These are phyloP conservation scores for Helicorthomorpha holstii DNA, from an alignment of 1,140 invertebrate genomes.

Conservation along the genomic window DNA sequence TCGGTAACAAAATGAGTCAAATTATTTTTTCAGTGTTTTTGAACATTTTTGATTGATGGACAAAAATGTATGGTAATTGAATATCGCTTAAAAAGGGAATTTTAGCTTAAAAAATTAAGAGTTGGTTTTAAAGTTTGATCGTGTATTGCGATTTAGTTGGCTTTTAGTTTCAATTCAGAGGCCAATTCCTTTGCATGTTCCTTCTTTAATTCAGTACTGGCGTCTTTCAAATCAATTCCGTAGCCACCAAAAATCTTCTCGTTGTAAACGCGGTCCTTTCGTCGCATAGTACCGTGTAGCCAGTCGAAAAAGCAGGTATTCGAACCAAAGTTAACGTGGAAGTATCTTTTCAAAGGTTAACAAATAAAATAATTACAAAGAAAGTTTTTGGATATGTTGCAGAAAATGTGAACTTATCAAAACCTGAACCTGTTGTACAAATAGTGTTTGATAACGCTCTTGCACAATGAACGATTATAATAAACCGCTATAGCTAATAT, in stretches of 20 bases:
- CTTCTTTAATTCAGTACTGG: conserved; percentile 14
- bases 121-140: too few relatives aligned
- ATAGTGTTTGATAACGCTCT: too few relatives aligned
- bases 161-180: background rate
- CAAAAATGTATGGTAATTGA: too few relatives aligned
- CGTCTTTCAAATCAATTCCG: conserved; percentile 31
- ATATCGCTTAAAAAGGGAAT: too few relatives aligned
- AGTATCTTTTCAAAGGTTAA: conserved; percentile 24
- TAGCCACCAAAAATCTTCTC: conserved; percentile 44
- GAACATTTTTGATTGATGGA: too few relatives aligned
- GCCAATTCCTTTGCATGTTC: background rate
- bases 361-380: background rate
- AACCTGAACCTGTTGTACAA: too few relatives aligned
- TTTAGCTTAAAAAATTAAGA: too few relatives aligned
- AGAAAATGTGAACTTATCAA: background rate
- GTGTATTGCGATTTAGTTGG: too few relatives aligned
- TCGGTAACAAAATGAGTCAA: too few relatives aligned
- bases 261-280: conserved; percentile 41
- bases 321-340: conserved; percentile 56
- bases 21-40: too few relatives aligned
- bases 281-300: conserved; percentile 42
- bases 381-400: background rate
- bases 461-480: too few relatives aligned
- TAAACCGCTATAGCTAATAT: too few relatives aligned
- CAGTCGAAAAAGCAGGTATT: conserved; percentile 48